Evolutionary conservation across 2,113 vertebrate genomes (phyloP).

Genomic region (Tauraco erythrolophus): DNA sequence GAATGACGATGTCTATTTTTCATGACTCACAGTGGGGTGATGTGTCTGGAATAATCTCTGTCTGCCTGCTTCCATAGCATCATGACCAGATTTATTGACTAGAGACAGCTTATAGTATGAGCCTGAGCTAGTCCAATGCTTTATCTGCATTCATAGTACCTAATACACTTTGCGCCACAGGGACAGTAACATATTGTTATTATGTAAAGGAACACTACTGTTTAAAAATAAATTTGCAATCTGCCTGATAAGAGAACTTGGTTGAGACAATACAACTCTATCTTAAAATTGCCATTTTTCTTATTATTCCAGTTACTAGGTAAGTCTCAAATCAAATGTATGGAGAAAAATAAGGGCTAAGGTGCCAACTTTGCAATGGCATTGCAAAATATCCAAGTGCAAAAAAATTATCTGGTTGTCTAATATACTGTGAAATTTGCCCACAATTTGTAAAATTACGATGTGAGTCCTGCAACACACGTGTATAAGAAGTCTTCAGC

Average conservation of each 20-base stretch:
- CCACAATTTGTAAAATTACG: not conserved
- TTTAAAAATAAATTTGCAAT: not conserved
- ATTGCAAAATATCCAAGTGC: not conserved
- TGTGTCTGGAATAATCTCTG: not conserved
- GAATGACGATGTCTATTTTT: not conserved
- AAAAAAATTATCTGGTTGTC: not conserved
- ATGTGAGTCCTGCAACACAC: not conserved
- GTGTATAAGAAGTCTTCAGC: not conserved
- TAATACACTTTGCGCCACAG: not conserved
- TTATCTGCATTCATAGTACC: not conserved
- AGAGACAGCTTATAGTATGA: not conserved
- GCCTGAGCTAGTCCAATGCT: not conserved
- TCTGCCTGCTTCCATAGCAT: not conserved
- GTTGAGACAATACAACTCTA: not conserved
- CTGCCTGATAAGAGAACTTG: not conserved
- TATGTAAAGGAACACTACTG: not conserved
- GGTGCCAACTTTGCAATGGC: not conserved
- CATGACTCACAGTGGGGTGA: conserved; percentile 19
- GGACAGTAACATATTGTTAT: not conserved
- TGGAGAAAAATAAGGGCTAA: not conserved
- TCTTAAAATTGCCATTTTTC: not conserved
- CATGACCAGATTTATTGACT: not conserved
- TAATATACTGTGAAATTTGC: not conserved
- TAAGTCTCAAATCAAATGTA: not conserved
- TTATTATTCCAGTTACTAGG: not conserved